Percentiles rank a stretch among this genome's conserved stretches.
Conservation (phyloP, 2,888 invertebrate species). For the Coecobrya sp. region DNA sequence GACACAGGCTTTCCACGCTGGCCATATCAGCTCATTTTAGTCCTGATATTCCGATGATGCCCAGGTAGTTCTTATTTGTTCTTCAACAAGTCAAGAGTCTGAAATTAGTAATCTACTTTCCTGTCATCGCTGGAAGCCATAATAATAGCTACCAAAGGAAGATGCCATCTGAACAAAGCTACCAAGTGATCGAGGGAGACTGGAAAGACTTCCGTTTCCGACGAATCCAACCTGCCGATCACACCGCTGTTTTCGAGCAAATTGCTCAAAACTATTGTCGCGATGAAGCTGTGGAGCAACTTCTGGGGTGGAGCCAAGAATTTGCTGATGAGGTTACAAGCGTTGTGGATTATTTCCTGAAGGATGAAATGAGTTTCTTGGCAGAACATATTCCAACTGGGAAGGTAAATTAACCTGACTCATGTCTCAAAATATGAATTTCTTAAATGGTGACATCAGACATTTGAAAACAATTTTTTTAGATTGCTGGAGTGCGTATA, state of each 20-base stretch:
- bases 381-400: constrained; percentile 71
- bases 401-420: constrained; percentile 57
- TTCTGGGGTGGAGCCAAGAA: constrained; percentile 74
- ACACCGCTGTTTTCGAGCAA: constrained; percentile 75
- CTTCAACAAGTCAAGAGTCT: background rate
- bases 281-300: constrained; percentile 69
- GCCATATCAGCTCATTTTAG: no score
- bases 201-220: constrained; percentile 80
- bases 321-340: constrained; percentile 70
- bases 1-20: no score
- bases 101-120: background rate
- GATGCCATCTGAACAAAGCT: constrained; percentile 71
- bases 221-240: constrained; percentile 61
- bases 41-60: no score
- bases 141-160: background rate
- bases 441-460: no score
- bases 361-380: constrained; percentile 75
- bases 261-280: constrained; percentile 65
- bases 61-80: no score
- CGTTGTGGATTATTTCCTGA: constrained; percentile 50
- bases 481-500: constrained; percentile 79
- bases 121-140: background rate
- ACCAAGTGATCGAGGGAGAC: constrained; percentile 74
- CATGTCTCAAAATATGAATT: no score
- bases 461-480: background rate